These are phyloP conservation scores for Pachyramphus minor DNA, from an alignment of 2,113 vertebrate species.

Conservation along the genomic window DNA sequence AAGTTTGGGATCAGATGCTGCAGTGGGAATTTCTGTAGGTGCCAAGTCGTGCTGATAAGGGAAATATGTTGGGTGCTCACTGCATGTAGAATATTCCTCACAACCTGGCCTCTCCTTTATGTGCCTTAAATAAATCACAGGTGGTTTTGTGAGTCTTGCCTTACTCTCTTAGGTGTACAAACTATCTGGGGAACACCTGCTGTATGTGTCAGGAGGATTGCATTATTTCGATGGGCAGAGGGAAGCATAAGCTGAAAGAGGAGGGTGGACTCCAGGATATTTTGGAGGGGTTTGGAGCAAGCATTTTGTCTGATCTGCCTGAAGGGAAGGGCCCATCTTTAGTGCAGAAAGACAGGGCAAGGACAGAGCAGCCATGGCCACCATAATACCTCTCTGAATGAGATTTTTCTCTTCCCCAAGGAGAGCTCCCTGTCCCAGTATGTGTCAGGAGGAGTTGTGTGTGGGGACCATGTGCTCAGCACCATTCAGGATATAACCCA, in stretches of 20 bases:
- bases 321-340: not conserved
- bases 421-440: not conserved
- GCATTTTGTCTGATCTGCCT: not conserved
- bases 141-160: not conserved
- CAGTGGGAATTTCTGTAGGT: not conserved
- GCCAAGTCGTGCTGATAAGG: not conserved
- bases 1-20: not conserved
- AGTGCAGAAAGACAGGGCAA: not conserved
- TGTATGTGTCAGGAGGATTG: no score
- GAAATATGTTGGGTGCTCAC: not conserved
- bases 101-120: not conserved
- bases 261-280: not conserved
- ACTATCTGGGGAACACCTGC: not conserved
- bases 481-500: not conserved
- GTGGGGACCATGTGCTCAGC: not conserved
- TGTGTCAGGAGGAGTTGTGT: not conserved
- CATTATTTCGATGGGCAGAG: not conserved
- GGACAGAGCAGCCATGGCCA: not conserved
- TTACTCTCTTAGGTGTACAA: not conserved
- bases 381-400: not conserved
- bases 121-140: not conserved
- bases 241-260: not conserved
- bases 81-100: not conserved
- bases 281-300: not conserved
- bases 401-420: not conserved